Base-by-base conservation (phyloP, 1,140 invertebrate genomes). In the Eueides isabella region DNA sequence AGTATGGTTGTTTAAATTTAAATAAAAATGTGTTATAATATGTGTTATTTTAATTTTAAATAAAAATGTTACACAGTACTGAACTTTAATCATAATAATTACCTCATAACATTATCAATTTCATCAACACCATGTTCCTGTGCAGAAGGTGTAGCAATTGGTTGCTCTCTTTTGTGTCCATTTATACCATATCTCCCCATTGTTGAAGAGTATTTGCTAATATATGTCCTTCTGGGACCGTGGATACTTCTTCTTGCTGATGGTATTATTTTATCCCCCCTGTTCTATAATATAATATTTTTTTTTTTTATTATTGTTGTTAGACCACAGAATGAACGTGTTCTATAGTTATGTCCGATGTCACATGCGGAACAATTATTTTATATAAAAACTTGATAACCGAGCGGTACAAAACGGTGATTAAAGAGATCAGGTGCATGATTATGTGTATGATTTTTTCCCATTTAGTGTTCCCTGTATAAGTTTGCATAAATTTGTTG, bases 51-150 rank as follows among this genome's bases (percentile, higher is more conserved):
- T 23, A 33, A n/a, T 23, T 1, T 38, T 38, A 38, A 16, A 14
- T 38, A 38, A n/a, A 38, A 38, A 38, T 38, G 35, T 6, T 23
- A 23, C 2, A 55, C 7, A 55, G 48, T 44, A n/a, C 6, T 44
- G 3, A 28, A 28, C 35, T 44, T 11, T 67, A 26, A 28, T 0
- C 19, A 23, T 41, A 66, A 16, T 35, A 70, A 66, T 26, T 78
- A 87, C 89, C 89, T 91, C 76, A 88, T 76, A 7, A 88, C 76
- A 84, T 91, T 92, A 73, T 92, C 89, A 35, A 88, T 80, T 78
- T 85, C 87, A 81, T 92, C 88, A 35, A 30, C 31, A 11, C 78
- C 84, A 35, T 70, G 62, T 11, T 80, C 77, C 71, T 67, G 62
- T n/a, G 7, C 28, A 23, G 67, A n/a, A 67, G 19, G 0, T 1